These are phyloP conservation scores for Acrocyrtus sp. DNA, from an alignment of 2,888 invertebrate genomes.

Conservation along the genomic window DNA sequence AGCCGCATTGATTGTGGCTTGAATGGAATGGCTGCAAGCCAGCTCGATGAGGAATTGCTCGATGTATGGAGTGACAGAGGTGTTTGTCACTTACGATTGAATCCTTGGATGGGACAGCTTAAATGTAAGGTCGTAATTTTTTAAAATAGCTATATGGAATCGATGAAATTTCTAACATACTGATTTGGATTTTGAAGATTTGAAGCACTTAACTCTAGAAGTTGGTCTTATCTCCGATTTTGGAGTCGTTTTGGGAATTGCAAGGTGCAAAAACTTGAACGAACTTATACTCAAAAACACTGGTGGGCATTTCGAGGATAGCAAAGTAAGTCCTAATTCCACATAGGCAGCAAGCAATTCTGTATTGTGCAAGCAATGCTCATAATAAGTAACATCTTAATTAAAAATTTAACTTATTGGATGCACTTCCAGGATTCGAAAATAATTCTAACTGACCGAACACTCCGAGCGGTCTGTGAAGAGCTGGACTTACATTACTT, in stretches of 20 bases:
- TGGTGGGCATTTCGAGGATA: constrained; percentile 13
- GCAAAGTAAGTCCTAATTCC: constrained; percentile 18
- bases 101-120: constrained; percentile 48
- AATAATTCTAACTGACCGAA: constrained; percentile 30
- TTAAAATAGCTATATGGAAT: neutral
- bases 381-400: neutral
- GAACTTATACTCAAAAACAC: constrained; percentile 35
- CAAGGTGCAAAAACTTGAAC: constrained; percentile 26
- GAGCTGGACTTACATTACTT: constrained; percentile 39
- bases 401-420: neutral
- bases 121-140: constrained; percentile 23
- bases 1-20: constrained; percentile 39
- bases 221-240: constrained; percentile 44
- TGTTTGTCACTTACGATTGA: constrained; percentile 32
- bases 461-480: constrained; percentile 23
- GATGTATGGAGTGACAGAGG: constrained; percentile 42
- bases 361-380: no score
- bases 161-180: no score
- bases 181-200: constrained; percentile 28
- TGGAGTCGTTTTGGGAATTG: constrained; percentile 46
- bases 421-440: constrained; percentile 26
- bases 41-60: constrained; percentile 41
- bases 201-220: constrained; percentile 38
- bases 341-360: no score
- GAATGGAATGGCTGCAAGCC: constrained; percentile 33